Evolutionary conservation across 2,888 invertebrate genomes (phyloP).

Genomic region (Xestia c-nigrum): DNA sequence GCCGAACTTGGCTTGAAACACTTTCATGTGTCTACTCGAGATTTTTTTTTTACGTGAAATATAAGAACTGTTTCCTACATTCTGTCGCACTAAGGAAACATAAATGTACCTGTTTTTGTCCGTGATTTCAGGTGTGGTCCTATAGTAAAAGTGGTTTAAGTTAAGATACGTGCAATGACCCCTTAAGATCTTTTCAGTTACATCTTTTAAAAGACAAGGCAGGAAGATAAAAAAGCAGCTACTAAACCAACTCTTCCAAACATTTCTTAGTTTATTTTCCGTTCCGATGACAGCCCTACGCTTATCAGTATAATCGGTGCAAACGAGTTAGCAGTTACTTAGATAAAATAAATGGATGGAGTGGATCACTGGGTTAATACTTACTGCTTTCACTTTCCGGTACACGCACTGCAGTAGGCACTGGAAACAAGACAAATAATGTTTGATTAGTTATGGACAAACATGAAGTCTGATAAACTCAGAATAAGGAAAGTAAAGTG

Average conservation of each 20-base stretch:
- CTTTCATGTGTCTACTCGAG: neutral
- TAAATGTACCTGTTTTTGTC: neutral
- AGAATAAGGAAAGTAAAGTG: constrained; percentile 3
- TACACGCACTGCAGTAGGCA: constrained; percentile 95
- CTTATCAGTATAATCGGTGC: constrained; percentile 54
- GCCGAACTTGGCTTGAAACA: neutral
- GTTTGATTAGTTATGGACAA: constrained; percentile 24
- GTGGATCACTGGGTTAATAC: constrained; percentile 77
- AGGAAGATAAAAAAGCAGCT: neutral
- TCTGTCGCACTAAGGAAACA: neutral
- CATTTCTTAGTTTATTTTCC: too few species aligned
- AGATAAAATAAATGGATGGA: constrained; percentile 45
- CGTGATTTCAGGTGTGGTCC: neutral
- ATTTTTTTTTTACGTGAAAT: neutral
- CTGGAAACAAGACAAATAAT: constrained; percentile 86
- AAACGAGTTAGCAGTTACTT: constrained; percentile 55
- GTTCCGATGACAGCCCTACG: constrained; percentile 42
- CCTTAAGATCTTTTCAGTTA: neutral
- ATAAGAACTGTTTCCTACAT: neutral
- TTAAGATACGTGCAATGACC: neutral
- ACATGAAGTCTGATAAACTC: neutral
- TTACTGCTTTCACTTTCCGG: constrained; percentile 94
- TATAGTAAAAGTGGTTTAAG: neutral
- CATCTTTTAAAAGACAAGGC: neutral
- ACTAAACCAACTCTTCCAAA: neutral